These are phyloP conservation scores for Trissolcus brochymenae DNA, from an alignment of 2,888 invertebrate genomes.

Conservation along the genomic window DNA sequence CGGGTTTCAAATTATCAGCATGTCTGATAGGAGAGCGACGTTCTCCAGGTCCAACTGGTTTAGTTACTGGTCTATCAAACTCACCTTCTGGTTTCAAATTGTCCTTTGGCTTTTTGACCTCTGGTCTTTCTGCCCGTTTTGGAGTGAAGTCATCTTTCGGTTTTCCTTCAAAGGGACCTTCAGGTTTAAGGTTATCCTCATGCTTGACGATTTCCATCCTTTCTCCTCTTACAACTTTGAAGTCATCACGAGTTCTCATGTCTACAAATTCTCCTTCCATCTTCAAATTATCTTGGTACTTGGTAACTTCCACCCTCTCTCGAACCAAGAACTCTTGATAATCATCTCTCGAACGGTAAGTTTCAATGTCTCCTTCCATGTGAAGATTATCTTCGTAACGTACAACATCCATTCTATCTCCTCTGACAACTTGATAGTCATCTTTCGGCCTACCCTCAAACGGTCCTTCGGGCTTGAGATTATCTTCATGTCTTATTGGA, in stretches of 20 bases:
- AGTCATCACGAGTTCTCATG: conserved; percentile 12
- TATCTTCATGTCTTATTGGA: conserved; percentile 72
- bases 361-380: conserved; percentile 77
- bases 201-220: conserved; percentile 64
- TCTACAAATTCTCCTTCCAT: conserved; percentile 79
- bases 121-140: conserved; percentile 68
- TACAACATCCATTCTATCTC: conserved; percentile 80
- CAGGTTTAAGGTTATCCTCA: conserved; percentile 62
- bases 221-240: conserved; percentile 64
- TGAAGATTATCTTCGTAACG: conserved; percentile 74
- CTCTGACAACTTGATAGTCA: conserved; percentile 73
- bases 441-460: conserved; percentile 79
- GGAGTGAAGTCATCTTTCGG: conserved; percentile 18
- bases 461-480: conserved; percentile 59
- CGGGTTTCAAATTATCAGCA: conserved; percentile 71
- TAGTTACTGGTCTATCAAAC: conserved; percentile 77
- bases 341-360: conserved; percentile 79
- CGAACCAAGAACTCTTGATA: conserved; percentile 69
- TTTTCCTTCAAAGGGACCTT: conserved; percentile 73
- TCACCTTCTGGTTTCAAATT: conserved; percentile 77
- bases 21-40: conserved; percentile 57
- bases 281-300: conserved; percentile 79
- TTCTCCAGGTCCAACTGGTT: conserved; percentile 60
- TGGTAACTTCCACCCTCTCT: conserved; percentile 65
- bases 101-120: conserved; percentile 69